Evolutionary conservation across 2,797 vertebrate species (phyloP), one percentile per base, ranked within the genome.

Genomic region (Brachymystax lenok): DNA sequence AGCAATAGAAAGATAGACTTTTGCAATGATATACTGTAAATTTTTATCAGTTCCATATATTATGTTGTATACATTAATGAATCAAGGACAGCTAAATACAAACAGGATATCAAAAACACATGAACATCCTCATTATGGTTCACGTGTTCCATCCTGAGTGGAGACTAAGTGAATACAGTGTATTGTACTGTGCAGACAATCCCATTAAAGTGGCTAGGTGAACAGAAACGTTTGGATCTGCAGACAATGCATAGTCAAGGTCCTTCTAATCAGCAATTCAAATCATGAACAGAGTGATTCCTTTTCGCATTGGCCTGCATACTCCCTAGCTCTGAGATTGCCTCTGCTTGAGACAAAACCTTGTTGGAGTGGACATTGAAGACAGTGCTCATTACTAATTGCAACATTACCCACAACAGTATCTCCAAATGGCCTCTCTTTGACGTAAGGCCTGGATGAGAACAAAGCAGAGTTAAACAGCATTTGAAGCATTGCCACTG

Each of bases 251-350:
- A 24, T 3, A 69, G 51, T 74, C 78, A 86, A 89, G 77, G 81
- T 88, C 75, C 81, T 69, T 61, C 71, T 87, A 80, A 86, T 91
- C 74, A 85, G 82, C 84, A 84, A 85, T 87, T 92, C 69, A 89
- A 88, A 88, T 88, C 68, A 80, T 79, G 71, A 71, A 75, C 6
- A 79, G 83, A 86, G 80, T 59, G 28, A 83, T 82, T 89, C 78
- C 10, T 76, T 67, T 86, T 74, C 24, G 0, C 51, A 56, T 74
- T 84, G 74, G 69, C 71, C 79, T 30, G 67, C 69, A 51, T 61
- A 74, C 75, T 76, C 74, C 30, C 54, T 10, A 64, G 74, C 74
- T 78, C 78, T 83, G 75, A 82, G 68, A 76, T 12, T 80, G 73
- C 74, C 69, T 85, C 72, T 77, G 74, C 81, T n/a, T 80, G 75